These are phyloP conservation scores for Dolichomitus sp. DNA, from an alignment of 2,888 invertebrate genomes.

Conservation along the genomic window DNA sequence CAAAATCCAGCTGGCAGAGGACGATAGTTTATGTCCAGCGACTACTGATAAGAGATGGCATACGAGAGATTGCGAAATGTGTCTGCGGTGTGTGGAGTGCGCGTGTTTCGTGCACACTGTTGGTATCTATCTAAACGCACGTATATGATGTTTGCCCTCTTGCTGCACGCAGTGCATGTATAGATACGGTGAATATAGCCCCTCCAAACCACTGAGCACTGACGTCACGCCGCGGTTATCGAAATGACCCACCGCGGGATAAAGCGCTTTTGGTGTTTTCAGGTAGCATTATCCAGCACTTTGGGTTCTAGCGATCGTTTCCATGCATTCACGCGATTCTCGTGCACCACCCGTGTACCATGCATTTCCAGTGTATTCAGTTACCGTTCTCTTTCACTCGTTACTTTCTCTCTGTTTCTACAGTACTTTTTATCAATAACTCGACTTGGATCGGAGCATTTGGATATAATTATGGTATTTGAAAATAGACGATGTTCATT, in stretches of 20 bases:
- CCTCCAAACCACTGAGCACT: conserved; percentile 15
- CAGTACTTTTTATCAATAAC: not conserved
- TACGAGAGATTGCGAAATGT: conserved; percentile 75
- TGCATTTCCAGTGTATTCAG: not conserved
- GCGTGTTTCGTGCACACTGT: conserved; percentile 37
- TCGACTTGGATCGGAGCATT: not conserved
- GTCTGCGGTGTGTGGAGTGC: conserved; percentile 69
- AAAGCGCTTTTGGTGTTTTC: conserved; percentile 64
- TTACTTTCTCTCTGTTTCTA: conserved; percentile 20
- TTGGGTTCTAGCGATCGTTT: conserved; percentile 33
- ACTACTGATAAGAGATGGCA: conserved; percentile 77
- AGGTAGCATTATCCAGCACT: conserved; percentile 40
- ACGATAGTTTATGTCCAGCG: conserved; percentile 75
- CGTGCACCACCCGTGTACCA: too few relatives aligned
- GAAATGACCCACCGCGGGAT: conserved; percentile 72
- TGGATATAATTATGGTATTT: not conserved
- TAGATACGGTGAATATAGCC: conserved; percentile 34
- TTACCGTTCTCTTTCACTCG: conserved; percentile 16
- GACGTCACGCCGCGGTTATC: conserved; percentile 72
- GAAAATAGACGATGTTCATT: too few relatives aligned
- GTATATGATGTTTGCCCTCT: conserved; percentile 21
- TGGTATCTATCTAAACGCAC: conserved; percentile 45
- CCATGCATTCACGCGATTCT: conserved; percentile 23
- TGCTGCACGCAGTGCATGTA: conserved; percentile 5
- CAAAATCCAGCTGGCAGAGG: conserved; percentile 64